These are phyloP conservation scores for Hemicentrotus pulcherrimus DNA, from an alignment of 35 echinoderm and acorn worm genomes.

Conservation along the genomic window DNA sequence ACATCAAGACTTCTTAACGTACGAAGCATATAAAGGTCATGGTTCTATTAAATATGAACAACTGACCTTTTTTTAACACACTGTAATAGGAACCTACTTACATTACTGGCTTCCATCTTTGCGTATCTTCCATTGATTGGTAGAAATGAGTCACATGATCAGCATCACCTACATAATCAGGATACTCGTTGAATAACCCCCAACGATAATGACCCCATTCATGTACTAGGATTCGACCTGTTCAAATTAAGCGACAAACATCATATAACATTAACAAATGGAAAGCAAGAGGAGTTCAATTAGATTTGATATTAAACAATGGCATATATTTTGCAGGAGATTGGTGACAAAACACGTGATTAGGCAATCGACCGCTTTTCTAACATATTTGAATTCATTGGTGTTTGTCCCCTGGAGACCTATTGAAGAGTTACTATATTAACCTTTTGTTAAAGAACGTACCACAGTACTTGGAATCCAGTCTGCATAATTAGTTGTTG, in stretches of 20 bases:
- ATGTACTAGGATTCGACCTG: conserved; percentile 74
- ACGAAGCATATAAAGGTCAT: too few species aligned
- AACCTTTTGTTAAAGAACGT: too few species aligned
- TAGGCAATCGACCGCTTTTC: not conserved
- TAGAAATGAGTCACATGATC: conserved; percentile 32
- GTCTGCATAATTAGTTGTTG: too few species aligned
- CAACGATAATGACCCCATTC: conserved; percentile 86
- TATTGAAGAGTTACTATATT: too few species aligned
- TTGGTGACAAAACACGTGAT: not conserved
- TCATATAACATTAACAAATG: not conserved
- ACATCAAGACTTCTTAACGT: too few species aligned
- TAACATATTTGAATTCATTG: not conserved
- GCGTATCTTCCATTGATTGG: conserved; percentile 25
- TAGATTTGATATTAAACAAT: not conserved
- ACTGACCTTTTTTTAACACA: too few species aligned
- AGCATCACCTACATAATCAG: conserved; percentile 31
- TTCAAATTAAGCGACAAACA: not conserved
- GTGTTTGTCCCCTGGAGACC: not conserved
- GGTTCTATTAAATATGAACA: too few species aligned
- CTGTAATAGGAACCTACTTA: not conserved
- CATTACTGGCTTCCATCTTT: conserved; percentile 43
- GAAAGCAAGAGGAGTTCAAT: not conserved
- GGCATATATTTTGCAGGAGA: not conserved
- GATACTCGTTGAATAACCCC: conserved; percentile 79
- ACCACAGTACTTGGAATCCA: too few species aligned